Conservation (phyloP, 2,113 vertebrate genomes). For the Rhea pennata region DNA sequence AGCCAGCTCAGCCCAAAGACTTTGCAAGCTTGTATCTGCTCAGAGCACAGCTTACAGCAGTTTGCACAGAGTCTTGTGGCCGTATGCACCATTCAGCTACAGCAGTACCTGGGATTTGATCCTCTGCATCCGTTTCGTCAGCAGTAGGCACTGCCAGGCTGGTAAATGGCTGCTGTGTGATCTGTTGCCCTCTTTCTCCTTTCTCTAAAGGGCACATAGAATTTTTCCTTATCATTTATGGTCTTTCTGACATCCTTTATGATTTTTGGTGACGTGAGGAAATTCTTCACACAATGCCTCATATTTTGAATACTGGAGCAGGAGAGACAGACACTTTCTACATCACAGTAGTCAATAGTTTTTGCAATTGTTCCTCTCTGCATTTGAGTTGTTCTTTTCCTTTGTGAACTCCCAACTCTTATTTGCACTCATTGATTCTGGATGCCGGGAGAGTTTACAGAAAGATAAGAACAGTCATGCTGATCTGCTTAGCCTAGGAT, state of each 20-base stretch:
- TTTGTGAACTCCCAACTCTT: not conserved
- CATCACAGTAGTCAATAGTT: not conserved
- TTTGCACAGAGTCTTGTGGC: not conserved
- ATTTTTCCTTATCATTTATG: not conserved
- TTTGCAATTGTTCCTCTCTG: not conserved
- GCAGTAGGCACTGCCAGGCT: not conserved
- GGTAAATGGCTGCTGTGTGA: fast-evolving
- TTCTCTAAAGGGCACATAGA: not conserved
- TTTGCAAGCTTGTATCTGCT: not conserved
- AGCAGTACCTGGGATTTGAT: fast-evolving
- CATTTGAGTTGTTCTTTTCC: not conserved
- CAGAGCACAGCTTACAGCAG: too few species aligned
- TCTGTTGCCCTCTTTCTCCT: fast-evolving
- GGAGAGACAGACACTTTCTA: not conserved
- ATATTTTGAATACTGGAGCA: not conserved
- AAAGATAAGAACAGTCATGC: not conserved
- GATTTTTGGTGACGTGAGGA: not conserved
- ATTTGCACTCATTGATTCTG: not conserved
- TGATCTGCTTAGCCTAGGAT: not conserved
- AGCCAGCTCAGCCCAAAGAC: not conserved
- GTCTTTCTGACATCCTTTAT: not conserved
- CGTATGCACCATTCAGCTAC: fast-evolving
- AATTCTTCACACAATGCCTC: not conserved
- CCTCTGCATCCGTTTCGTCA: fast-evolving
- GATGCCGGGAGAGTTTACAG: not conserved